Base-by-base conservation (phyloP, 2,797 vertebrate species). In the Alosa sapidissima region DNA sequence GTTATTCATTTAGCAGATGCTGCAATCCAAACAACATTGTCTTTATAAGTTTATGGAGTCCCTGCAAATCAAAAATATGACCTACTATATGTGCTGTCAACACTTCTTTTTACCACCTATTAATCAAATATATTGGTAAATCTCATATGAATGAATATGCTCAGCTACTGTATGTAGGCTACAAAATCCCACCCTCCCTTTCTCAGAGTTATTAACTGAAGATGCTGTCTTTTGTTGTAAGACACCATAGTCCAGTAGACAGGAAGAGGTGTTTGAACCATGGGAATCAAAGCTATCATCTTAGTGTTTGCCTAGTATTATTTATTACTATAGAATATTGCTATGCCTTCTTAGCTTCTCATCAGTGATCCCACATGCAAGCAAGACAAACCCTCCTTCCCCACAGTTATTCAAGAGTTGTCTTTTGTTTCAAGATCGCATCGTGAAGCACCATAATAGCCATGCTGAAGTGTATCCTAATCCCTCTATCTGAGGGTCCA, bases 401-500 rank as follows among this genome's bases (percentile, higher is more conserved):
- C 3, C 72, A 75, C 28, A 41, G 33, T 75, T 8, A 75, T 75
- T 41, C 19, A 16, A 5, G 19, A 19, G 68, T 0, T 19, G 36
- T 41, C 36, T 47, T 45, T 75, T 75, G 33, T 75, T 47, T 2
- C 16, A 78, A 78, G 36, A 21, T 9, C 0, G 10, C 41, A 7
- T 10, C 9, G 36, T 36, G 1, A 36, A 45, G 36, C 72, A 16
- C 65, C 11, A 28, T 16, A 78, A 78, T 62, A 24, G n/a, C 58
- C 58, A 21, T 7, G 41, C 28, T 28, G 28, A 72, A 11, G 68
- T 41, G 68, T 14, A 36, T 10, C 9, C 9, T 78, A 78, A 78
- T 78, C 72, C 72, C 41, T 78, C 72, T 47, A 85, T 82, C 72
- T 82, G 78, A 68, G 36, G 49, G 82, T 85, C 16, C 48, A 60